A percentile compares a stretch with the other conserved stretches of the same genome.
These are phyloP conservation scores for Hypotaenidia philippensis DNA, from an alignment of 2,797 vertebrate genomes.

Conservation along the genomic window DNA sequence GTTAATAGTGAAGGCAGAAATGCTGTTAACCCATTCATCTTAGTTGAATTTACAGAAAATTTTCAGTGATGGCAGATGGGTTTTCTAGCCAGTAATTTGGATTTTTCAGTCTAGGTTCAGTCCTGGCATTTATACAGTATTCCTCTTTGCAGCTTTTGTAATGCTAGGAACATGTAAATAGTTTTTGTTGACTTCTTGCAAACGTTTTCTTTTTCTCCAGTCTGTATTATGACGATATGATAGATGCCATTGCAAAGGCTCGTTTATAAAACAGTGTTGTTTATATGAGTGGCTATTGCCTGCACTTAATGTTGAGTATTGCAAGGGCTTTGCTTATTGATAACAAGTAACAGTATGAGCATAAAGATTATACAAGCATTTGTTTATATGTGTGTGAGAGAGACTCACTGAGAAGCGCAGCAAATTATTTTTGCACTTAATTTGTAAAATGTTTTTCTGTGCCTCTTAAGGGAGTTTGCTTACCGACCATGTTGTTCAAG, in stretches of 20 bases:
- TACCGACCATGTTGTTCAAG: slow-evolving; percentile 45
- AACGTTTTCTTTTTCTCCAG: background rate
- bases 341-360: background rate
- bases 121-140: background rate
- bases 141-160: background rate
- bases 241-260: background rate
- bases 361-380: background rate
- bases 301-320: background rate
- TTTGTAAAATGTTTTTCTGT: slow-evolving; percentile 46
- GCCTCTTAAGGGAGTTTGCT: slow-evolving; percentile 61
- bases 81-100: background rate
- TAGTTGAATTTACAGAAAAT: background rate
- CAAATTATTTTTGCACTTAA: slow-evolving; percentile 29
- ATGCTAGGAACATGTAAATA: background rate
- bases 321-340: background rate
- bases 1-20: slow-evolving; percentile 11
- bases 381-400: background rate
- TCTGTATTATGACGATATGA: background rate
- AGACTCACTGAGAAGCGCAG: background rate
- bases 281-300: background rate
- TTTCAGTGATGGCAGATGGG: background rate
- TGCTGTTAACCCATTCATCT: background rate
- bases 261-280: background rate
- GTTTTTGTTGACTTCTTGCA: background rate
- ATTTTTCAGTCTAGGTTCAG: background rate